Base-by-base conservation (phyloP, 2,888 invertebrate species). In the Balanococcus diminutus region DNA sequence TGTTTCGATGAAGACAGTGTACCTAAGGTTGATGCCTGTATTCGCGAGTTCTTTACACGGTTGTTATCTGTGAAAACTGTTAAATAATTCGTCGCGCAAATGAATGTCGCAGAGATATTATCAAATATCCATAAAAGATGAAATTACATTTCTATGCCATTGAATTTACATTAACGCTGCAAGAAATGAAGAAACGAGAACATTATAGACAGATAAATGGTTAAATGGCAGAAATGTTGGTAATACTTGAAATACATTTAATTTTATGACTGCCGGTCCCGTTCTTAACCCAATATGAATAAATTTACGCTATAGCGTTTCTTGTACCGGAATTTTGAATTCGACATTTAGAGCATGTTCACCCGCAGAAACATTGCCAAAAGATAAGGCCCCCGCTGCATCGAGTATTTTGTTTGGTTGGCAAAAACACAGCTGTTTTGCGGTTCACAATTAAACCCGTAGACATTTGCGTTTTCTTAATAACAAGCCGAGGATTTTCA, bases 341-440 rank as follows among this genome's bases (percentile, higher is more conserved):
- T 84, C 84, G 84, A 84, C 84, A 42, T 84, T 84, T 84, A 75
- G 31, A 84, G 75, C 84, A 84, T 84, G 84, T 84, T 75, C 51
- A 84, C 84, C 75, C 75, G 84, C 75, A 84, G 84, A 84, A 84
- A 84, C 75, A 84, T 46, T 84, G 84, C 84, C 84, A 84, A 84
- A 75, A 84, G 84, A 84, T 84, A 84, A 84, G 84, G 72, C 51
- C 36, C 42, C 39, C 84, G 67, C 61, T 72, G 56, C 39, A 84
- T 84, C 72, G 72, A 75, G 84, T 84, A 36, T 75, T 67, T 84
- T 42, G 84, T 84, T 84, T 42, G 42, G 25, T 84, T 84, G 84
- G 84, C 84, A 84, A 84, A 84, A 84, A 84, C 84, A 84, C 84
- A 84, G 84, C 84, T 84, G 84, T 84, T 84, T 84, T 84, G 84